phyloP scores from a whole-genome alignment of 2,113 vertebrate species.

The Menidia beryllina region DNA sequence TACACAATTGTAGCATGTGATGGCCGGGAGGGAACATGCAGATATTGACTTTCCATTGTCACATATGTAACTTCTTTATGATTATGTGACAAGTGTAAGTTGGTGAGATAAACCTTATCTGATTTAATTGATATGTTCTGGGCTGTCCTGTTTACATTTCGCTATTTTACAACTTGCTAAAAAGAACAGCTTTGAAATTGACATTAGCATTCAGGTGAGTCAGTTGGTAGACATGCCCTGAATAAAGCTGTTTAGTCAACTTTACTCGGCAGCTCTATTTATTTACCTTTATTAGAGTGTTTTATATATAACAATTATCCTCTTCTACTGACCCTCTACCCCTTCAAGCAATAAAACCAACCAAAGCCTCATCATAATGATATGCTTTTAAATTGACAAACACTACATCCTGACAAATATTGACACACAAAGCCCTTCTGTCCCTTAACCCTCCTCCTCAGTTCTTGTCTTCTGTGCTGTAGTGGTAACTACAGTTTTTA shows the following conservation, averaged over 20 bases:
- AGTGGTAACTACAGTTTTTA: too few species aligned
- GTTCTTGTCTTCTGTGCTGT: background rate
- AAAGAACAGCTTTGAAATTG: background rate
- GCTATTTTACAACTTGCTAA: too few species aligned
- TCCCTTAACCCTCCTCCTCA: background rate
- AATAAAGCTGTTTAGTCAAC: background rate
- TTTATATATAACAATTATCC: background rate
- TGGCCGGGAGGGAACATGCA: background rate
- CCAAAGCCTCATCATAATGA: slow-evolving; percentile 2
- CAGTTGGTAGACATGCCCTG: background rate
- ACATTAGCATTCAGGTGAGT: background rate
- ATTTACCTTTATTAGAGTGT: background rate
- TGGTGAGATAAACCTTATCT: background rate
- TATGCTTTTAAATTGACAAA: slow-evolving; percentile 10
- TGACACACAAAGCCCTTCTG: too few species aligned
- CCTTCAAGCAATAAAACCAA: slow-evolving; percentile 4
- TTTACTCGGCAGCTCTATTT: background rate
- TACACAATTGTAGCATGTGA: background rate
- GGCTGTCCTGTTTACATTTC: too few species aligned
- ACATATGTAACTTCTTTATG: background rate
- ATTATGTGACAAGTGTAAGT: background rate
- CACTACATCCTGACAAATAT: too few species aligned
- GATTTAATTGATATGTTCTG: background rate
- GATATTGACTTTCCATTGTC: background rate
- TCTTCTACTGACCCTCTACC: background rate